These are phyloP conservation scores for Orchesella cincta DNA, from an alignment of 1,140 invertebrate genomes.

Conservation along the genomic window DNA sequence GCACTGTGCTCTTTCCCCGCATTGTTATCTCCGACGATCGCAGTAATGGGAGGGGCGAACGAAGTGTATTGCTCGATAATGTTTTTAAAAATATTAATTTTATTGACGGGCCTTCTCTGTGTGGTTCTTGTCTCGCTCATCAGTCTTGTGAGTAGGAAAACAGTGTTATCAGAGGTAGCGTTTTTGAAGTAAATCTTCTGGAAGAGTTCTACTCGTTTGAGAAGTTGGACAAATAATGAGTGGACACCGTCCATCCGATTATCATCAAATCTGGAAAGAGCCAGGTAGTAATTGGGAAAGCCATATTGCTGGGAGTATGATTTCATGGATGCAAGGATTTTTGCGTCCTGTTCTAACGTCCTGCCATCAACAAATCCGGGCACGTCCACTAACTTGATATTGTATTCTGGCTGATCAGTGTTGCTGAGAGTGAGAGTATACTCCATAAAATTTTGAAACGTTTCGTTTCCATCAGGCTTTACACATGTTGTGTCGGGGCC, in stretches of 20 bases:
- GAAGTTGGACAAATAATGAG: not conserved
- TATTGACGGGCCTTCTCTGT: not conserved
- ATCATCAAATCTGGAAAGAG: conserved; percentile 1
- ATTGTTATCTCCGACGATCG: not conserved
- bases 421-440: not conserved
- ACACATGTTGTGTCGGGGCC: not conserved
- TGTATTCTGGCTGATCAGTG: not conserved
- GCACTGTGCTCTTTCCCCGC: not conserved
- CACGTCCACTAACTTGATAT: not conserved
- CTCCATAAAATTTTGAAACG: not conserved
- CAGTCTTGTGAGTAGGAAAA: not conserved
- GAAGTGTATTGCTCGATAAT: not conserved
- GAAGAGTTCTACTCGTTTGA: not conserved
- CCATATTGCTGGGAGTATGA: not conserved
- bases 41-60: not conserved
- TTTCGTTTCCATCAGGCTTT: not conserved
- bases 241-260: not conserved
- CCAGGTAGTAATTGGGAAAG: not conserved
- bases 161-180: not conserved
- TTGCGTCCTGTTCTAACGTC: not conserved
- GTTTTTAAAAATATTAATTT: not conserved
- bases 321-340: not conserved
- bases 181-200: not conserved
- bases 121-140: not conserved
- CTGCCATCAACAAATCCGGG: not conserved